Evolutionary conservation across 2,113 vertebrate genomes (phyloP).

Genomic region (Mohoua ochrocephala): DNA sequence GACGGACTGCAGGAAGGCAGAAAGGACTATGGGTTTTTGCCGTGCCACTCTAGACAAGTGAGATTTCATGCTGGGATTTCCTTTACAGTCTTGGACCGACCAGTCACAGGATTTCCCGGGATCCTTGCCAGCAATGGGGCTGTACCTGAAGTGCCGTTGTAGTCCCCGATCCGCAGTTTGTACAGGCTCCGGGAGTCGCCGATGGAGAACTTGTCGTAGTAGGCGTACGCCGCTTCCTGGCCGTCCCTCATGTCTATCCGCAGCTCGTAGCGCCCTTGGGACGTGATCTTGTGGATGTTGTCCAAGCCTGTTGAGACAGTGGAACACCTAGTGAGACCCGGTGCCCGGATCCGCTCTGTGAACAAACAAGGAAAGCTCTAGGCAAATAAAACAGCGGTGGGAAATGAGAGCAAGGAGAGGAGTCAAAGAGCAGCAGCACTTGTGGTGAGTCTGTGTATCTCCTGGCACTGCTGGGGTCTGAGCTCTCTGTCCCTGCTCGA

Average conservation of each 20-base stretch:
- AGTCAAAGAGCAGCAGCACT: neutral
- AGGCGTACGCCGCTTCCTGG: constrained; percentile 85
- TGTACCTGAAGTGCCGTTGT: constrained; percentile 93
- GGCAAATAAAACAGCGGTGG: neutral
- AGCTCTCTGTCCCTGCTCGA: neutral
- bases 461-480: neutral
- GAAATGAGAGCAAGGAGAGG: neutral
- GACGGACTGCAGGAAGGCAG: neutral
- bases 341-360: rapidly evolving
- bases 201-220: constrained; percentile 90
- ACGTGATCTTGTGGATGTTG: constrained; percentile 89
- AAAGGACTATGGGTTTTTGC: neutral
- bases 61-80: neutral
- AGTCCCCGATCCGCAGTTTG: constrained; percentile 90
- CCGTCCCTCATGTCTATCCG: constrained; percentile 93
- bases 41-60: neutral
- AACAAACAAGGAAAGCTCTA: neutral
- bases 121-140: neutral
- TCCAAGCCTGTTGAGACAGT: constrained; percentile 81
- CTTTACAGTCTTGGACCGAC: neutral
- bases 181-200: constrained; percentile 87
- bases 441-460: neutral
- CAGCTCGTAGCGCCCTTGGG: constrained; percentile 91
- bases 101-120: neutral
- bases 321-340: neutral